phyloP scores from a whole-genome alignment of 1,140 invertebrate species.

The Leptoteleia sp. region DNA sequence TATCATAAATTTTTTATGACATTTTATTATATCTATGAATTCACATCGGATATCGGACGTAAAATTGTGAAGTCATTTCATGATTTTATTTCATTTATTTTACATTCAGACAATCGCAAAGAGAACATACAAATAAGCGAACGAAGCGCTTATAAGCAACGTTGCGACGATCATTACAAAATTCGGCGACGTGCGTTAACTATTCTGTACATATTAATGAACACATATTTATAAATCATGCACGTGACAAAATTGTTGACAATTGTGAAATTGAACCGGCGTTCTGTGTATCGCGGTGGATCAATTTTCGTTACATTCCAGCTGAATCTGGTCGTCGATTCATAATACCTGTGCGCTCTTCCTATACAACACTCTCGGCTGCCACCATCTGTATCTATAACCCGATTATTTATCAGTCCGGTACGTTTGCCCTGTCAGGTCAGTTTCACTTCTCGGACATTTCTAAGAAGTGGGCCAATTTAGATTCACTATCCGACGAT shows the following conservation, averaged over 20 bases:
- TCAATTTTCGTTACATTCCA: slow-evolving; percentile 70
- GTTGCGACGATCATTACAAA: not conserved
- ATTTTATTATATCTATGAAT: too few relatives aligned
- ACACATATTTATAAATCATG: slow-evolving; percentile 16
- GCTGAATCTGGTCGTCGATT: slow-evolving; percentile 41
- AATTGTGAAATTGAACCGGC: slow-evolving; percentile 14
- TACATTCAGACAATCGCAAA: not conserved
- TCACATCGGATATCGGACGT: too few relatives aligned
- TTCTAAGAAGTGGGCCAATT: too few relatives aligned
- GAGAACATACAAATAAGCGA: slow-evolving; percentile 8
- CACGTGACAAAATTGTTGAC: slow-evolving; percentile 12
- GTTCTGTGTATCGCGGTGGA: slow-evolving; percentile 12
- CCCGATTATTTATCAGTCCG: slow-evolving; percentile 34
- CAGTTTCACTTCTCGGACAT: too few relatives aligned
- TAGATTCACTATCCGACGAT: not conserved
- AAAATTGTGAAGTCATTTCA: too few relatives aligned
- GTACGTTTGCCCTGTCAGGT: not conserved
- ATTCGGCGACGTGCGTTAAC: not conserved
- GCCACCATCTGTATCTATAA: slow-evolving; percentile 67
- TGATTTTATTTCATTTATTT: too few relatives aligned
- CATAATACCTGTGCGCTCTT: slow-evolving; percentile 48
- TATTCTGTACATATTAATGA: slow-evolving; percentile 26
- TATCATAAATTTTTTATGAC: too few relatives aligned
- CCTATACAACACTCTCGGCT: slow-evolving; percentile 72
- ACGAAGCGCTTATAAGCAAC: too few relatives aligned